phyloP scores from a whole-genome alignment of 2,113 vertebrate genomes.

The Scortum barcoo region DNA sequence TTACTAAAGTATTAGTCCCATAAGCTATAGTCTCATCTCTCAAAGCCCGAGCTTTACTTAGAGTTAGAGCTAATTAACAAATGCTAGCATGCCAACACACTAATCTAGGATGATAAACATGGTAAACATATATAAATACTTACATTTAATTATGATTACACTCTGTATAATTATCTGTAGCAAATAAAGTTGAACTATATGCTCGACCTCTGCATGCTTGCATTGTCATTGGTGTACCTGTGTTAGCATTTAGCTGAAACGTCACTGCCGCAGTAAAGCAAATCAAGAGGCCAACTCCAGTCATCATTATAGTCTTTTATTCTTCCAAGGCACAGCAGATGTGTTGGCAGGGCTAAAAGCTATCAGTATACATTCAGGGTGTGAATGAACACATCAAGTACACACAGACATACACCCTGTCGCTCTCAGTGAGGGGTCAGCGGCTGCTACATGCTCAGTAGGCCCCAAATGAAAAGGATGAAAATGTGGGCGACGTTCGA shows the following conservation, averaged over 20 bases:
- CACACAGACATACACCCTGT: constrained; percentile 59
- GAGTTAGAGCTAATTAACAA: neutral
- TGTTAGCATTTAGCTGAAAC: no score
- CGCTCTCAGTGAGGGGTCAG: constrained; percentile 51
- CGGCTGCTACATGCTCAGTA: constrained; percentile 73
- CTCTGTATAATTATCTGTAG: no score
- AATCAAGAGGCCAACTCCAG: constrained; percentile 23
- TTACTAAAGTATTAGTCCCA: neutral
- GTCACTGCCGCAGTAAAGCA: neutral
- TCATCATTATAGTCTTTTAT: constrained; percentile 74
- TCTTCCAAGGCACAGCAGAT: constrained; percentile 86
- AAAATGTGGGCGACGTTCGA: constrained; percentile 33
- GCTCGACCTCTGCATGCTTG: neutral
- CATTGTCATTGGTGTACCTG: no score
- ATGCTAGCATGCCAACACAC: neutral
- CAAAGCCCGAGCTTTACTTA: neutral
- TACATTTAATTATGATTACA: no score
- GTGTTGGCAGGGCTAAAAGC: constrained; percentile 79
- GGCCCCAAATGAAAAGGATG: constrained; percentile 55
- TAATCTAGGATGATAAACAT: neutral
- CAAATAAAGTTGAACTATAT: no score
- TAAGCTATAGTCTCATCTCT: no score
- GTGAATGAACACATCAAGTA: constrained; percentile 64
- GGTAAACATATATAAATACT: neutral
- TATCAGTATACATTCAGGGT: constrained; percentile 82